Percentiles rank a stretch among this genome's conserved stretches.
These are phyloP conservation scores for Corella eumyota DNA, from an alignment of 23 tunicate genomes.

Conservation along the genomic window DNA sequence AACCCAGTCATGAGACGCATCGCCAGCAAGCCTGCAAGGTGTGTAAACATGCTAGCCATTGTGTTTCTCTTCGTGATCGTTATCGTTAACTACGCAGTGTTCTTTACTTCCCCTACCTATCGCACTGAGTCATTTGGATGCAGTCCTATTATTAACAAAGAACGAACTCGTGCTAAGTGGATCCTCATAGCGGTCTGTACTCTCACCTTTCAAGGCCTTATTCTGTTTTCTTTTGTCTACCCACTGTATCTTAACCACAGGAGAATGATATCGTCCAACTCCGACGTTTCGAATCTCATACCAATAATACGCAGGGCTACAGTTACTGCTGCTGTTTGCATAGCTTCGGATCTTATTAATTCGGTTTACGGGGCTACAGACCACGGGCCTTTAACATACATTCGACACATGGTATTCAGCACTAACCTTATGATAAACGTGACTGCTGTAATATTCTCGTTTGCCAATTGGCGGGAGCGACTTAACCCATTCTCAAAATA, in stretches of 20 bases:
- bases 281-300: too few relatives aligned
- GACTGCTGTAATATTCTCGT: too few relatives aligned
- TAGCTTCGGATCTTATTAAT: too few relatives aligned
- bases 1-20: constrained; percentile 8
- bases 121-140: constrained; percentile 5
- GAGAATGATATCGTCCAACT: too few relatives aligned
- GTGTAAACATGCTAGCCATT: constrained; percentile 1
- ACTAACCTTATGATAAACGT: too few relatives aligned
- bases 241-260: constrained; percentile 11
- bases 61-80: constrained; percentile 5
- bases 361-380: too few relatives aligned
- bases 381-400: too few relatives aligned
- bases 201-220: constrained; percentile 6
- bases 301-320: too few relatives aligned
- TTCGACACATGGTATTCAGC: too few relatives aligned
- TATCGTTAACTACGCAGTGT: background rate
- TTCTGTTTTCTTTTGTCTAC: constrained; percentile 10
- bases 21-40: constrained; percentile 2
- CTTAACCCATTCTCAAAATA: too few relatives aligned
- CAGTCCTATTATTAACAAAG: background rate
- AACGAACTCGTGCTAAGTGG: constrained; percentile 9
- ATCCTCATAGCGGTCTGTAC: constrained; percentile 5
- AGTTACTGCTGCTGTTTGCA: too few relatives aligned
- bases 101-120: constrained; percentile 8
- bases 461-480: too few relatives aligned